These are phyloP conservation scores for Antennarius maculatus DNA, from an alignment of 2,797 vertebrate genomes.

Conservation along the genomic window DNA sequence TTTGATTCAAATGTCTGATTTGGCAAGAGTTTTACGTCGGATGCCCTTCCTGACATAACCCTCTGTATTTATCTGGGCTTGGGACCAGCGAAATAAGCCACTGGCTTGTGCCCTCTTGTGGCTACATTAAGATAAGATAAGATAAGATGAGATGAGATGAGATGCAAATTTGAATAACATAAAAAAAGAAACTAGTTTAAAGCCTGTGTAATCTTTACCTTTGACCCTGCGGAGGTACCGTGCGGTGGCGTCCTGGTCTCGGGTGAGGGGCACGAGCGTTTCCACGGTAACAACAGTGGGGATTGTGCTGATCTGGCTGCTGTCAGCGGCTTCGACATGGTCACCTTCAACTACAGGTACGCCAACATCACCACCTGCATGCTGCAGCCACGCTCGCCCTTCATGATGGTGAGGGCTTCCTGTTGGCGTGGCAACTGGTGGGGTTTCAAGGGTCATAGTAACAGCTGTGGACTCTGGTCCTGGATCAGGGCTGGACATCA, in stretches of 20 bases:
- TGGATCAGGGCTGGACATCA: slow-evolving; percentile 24
- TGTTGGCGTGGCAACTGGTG: neutral
- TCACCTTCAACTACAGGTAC: slow-evolving; percentile 83
- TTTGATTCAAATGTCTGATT: no score
- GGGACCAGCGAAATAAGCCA: no score
- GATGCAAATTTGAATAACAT: no score
- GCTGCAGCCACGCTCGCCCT: slow-evolving; percentile 81
- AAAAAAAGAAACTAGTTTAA: no score
- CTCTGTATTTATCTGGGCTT: no score
- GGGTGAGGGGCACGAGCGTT: slow-evolving; percentile 90
- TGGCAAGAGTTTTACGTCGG: no score
- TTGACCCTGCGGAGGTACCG: slow-evolving; percentile 80
- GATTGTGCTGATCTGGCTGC: slow-evolving; percentile 90
- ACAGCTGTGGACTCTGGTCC: neutral
- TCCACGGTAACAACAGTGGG: slow-evolving; percentile 88
- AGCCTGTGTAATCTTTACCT: no score
- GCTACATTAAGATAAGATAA: no score
- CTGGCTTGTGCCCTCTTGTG: no score
- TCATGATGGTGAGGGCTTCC: slow-evolving; percentile 77
- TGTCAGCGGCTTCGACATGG: slow-evolving; percentile 88
- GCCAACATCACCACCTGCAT: slow-evolving; percentile 85
- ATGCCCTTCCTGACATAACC: no score
- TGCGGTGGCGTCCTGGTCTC: slow-evolving; percentile 93
- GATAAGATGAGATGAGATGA: no score
- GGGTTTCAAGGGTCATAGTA: neutral